A percentile compares a stretch with the other conserved stretches of the same genome.
Evolutionary conservation across 2,888 invertebrate genomes (phyloP).

Genomic region (Branchipolynoe longqiensis): DNA sequence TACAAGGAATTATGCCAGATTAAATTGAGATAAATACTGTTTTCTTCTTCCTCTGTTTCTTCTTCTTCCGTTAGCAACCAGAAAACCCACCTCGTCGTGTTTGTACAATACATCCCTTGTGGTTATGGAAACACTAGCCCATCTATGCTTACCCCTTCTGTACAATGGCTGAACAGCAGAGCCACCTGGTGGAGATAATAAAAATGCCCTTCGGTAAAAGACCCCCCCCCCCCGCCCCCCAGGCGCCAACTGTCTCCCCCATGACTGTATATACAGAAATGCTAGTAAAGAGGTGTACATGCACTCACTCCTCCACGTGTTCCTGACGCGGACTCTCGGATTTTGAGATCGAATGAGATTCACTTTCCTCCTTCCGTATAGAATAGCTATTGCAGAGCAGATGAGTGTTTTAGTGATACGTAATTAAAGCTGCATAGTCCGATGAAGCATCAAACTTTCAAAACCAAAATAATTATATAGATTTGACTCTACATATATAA

Average conservation of each 20-base stretch:
- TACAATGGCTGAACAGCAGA: not conserved
- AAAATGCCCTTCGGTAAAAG: constrained; percentile 42
- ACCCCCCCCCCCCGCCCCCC: too few species aligned
- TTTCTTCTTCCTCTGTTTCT: too few species aligned
- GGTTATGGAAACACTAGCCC: constrained; percentile 1
- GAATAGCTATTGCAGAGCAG: not conserved
- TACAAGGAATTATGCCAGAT: not conserved
- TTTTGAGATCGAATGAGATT: not conserved
- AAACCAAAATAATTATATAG: too few species aligned
- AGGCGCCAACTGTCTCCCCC: not conserved
- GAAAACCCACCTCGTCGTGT: not conserved
- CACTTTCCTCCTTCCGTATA: not conserved
- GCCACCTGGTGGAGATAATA: not conserved
- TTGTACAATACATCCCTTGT: not conserved
- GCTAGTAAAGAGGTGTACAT: not conserved
- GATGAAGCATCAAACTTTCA: too few species aligned
- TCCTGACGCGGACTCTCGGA: not conserved
- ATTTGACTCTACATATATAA: too few species aligned
- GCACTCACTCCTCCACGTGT: not conserved
- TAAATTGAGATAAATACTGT: constrained; percentile 32
- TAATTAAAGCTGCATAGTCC: too few species aligned
- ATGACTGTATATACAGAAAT: not conserved
- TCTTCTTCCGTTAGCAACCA: not conserved
- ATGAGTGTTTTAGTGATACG: not conserved
- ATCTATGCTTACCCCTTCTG: not conserved